Base-by-base conservation (phyloP, 2,888 invertebrate genomes). In the Ichneumon xanthorius region DNA sequence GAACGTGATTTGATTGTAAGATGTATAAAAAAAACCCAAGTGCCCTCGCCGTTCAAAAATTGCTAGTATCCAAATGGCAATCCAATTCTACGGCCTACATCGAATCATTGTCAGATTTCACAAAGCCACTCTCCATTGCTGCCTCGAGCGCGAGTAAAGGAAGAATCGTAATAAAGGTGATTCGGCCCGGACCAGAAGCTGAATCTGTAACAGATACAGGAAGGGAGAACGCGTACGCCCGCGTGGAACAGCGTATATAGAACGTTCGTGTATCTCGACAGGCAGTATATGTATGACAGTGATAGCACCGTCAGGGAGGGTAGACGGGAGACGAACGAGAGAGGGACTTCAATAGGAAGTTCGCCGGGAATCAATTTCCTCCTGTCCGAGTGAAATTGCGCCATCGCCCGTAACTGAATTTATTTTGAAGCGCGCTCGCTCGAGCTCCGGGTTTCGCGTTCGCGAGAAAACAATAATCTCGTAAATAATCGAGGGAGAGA, bases 281-380 rank as follows among this genome's bases (percentile, higher is more conserved):
- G 61, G 30, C 61, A n/a, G 61, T 63, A 33, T 63, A 33, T 14
- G n/a, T 63, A 63, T 63, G 61, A 63, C 61, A 33, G 33, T n/a
- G 9, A 30, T 26, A 45, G 75, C 33, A 6, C 6, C 30, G 58
- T 30, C 11, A 45, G 67, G 26, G 26, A 37, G 53, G 40, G 45
- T n/a, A 50, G 48, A n/a, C 14, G 61, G 33, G 53, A 72, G 30
- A 65, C 48, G 26, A 50, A 61, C 16, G 26, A 45, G 82, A 53
- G 55, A n/a, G 80, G 40, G 61, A 76, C 72, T 84, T 84, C 84
- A 84, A 84, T 82, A 80, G 85, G 87, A 89, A 89, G 87, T 82
- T 87, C 88, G 84, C 82, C 85, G 87, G 87, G 88, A 88, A 90
- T 90, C 88, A 89, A 90, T 90, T 90, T 90, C 87, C 89, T 77